Evolutionary conservation across 1,140 invertebrate species (phyloP).

Genomic region (Sitodiplosis mosellana): DNA sequence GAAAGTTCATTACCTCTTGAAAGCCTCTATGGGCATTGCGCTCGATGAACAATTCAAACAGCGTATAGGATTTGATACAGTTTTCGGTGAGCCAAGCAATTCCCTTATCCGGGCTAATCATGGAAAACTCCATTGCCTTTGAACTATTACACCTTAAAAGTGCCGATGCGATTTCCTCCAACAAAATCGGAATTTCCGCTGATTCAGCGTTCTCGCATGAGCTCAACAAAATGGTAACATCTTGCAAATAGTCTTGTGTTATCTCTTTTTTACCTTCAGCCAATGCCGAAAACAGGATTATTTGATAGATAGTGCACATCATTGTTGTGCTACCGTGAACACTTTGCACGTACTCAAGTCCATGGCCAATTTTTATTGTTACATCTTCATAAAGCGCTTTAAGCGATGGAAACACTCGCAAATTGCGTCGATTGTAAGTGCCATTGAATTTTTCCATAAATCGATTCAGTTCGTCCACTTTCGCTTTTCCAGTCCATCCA

Average conservation of each 20-base stretch:
- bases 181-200: slow-evolving; percentile 37
- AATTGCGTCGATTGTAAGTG: not conserved
- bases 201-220: slow-evolving; percentile 45
- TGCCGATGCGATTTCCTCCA: slow-evolving; percentile 32
- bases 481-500: not conserved
- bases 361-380: not conserved
- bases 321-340: slow-evolving; percentile 25
- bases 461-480: not conserved
- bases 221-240: slow-evolving; percentile 40
- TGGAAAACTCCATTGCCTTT: slow-evolving; percentile 31
- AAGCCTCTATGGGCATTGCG: slow-evolving; percentile 53
- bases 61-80: slow-evolving; percentile 27
- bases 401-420: not conserved
- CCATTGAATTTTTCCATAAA: not conserved
- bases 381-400: not conserved
- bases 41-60: slow-evolving; percentile 41
- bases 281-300: slow-evolving; percentile 31
- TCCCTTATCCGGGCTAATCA: slow-evolving; percentile 29
- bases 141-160: slow-evolving; percentile 22
- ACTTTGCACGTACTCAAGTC: not conserved
- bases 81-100: slow-evolving; percentile 37
- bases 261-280: slow-evolving; percentile 31
- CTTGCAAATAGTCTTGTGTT: slow-evolving; percentile 35
- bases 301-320: slow-evolving; percentile 31
- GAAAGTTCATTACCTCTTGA: slow-evolving; percentile 37